Evolutionary conservation across 2,888 invertebrate genomes (phyloP).

Genomic region (Pemphredon lugubris): DNA sequence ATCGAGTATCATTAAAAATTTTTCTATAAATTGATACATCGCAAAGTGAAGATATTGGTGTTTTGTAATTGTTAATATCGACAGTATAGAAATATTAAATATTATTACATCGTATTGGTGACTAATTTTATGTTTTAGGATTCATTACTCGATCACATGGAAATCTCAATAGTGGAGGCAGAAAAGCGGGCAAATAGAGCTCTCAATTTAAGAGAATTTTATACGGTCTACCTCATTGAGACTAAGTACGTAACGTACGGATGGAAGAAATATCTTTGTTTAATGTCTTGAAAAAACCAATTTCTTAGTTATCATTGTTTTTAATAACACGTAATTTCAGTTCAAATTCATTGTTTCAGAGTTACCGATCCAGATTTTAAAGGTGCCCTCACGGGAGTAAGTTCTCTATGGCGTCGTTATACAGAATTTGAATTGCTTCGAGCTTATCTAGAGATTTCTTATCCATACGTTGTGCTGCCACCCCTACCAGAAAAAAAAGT

Average conservation of each 20-base stretch:
- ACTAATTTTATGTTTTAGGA: too few species aligned
- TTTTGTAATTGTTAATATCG: too few species aligned
- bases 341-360: constrained; percentile 81
- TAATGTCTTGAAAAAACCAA: not conserved
- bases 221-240: constrained; percentile 90
- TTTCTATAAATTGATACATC: too few species aligned
- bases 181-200: constrained; percentile 90
- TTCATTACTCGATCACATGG: constrained; percentile 87
- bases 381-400: constrained; percentile 84
- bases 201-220: constrained; percentile 88
- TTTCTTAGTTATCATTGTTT: too few species aligned
- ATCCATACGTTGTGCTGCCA: constrained; percentile 91
- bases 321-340: too few species aligned
- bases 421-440: constrained; percentile 92
- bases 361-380: constrained; percentile 86
- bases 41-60: too few species aligned
- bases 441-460: constrained; percentile 89
- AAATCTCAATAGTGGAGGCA: constrained; percentile 89
- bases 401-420: constrained; percentile 90
- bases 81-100: too few species aligned
- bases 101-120: too few species aligned
- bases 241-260: constrained; percentile 84
- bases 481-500: constrained; percentile 91
- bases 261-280: not conserved
- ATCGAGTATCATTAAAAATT: too few species aligned